Conservation (phyloP, 2,888 invertebrate genomes). For the Blera fallax region DNA sequence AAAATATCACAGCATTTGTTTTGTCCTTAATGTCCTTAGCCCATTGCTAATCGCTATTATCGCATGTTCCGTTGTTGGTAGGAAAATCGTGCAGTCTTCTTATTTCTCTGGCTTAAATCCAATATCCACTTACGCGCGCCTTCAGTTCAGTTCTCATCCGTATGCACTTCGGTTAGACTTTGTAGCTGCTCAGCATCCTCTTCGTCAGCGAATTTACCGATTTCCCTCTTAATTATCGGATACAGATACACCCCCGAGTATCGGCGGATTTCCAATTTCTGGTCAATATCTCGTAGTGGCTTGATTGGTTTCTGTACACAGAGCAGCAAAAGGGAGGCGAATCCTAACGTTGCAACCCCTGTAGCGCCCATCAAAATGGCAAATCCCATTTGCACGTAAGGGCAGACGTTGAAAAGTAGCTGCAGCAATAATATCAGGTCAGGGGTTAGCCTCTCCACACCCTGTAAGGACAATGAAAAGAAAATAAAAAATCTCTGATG, state of each 20-base stretch:
- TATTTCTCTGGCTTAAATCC: conserved; percentile 63
- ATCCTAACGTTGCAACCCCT: conserved; percentile 82
- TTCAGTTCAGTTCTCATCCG: conserved; percentile 44
- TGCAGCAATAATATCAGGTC: conserved; percentile 82
- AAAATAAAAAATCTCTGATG: neutral
- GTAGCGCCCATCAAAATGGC: conserved; percentile 82
- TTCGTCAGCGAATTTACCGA: conserved; percentile 68
- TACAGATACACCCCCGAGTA: conserved; percentile 74
- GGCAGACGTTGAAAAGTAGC: conserved; percentile 83
- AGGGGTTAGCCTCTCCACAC: conserved; percentile 81
- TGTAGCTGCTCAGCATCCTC: conserved; percentile 66
- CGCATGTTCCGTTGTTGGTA: conserved; percentile 52
- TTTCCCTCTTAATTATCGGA: conserved; percentile 74
- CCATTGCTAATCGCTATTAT: conserved; percentile 9
- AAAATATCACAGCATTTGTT: conserved; percentile 67
- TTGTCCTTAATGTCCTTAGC: conserved; percentile 55
- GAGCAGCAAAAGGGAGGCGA: conserved; percentile 77
- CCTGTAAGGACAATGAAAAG: conserved; percentile 74
- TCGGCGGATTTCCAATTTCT: conserved; percentile 71
- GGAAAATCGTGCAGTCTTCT: conserved; percentile 68
- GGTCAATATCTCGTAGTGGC: conserved; percentile 67
- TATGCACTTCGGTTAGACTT: conserved; percentile 58
- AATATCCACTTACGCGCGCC: conserved; percentile 14
- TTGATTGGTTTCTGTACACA: conserved; percentile 75
- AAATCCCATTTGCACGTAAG: conserved; percentile 82